Evolutionary conservation across 92 coral and sea anemone species (phyloP).

Genomic region (Parazoanthus swiftii): DNA sequence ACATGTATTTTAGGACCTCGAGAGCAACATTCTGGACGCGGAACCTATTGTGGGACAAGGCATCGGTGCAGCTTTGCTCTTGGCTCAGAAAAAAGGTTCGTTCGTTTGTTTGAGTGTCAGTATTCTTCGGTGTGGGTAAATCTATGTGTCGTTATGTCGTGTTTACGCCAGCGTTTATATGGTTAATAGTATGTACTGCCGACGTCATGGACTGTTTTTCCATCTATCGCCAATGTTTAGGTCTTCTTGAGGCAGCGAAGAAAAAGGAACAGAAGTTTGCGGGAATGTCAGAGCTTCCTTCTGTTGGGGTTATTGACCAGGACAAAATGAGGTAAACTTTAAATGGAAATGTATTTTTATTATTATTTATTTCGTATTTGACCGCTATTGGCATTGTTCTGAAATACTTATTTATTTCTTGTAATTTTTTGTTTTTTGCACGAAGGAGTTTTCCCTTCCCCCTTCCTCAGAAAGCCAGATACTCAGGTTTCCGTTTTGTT

Average conservation of each 20-base stretch:
- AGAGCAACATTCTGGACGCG: constrained; percentile 88
- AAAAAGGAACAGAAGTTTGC: constrained; percentile 63
- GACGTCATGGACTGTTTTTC: neutral
- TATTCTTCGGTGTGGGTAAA: neutral
- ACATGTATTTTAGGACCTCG: constrained; percentile 61
- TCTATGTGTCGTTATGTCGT: neutral
- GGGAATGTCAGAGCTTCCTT: constrained; percentile 80
- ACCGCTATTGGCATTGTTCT: no score
- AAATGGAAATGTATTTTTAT: no score
- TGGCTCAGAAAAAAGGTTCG: constrained; percentile 92
- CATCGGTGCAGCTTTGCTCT: constrained; percentile 86
- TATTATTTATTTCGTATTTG: no score
- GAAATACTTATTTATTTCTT: no score
- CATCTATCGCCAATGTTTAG: constrained; percentile 36
- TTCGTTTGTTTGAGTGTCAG: neutral
- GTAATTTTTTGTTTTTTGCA: no score
- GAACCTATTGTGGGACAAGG: constrained; percentile 95
- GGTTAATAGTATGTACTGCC: neutral
- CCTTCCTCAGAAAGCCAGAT: no score
- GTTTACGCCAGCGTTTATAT: neutral
- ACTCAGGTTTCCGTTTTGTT: no score
- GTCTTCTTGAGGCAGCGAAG: constrained; percentile 67
- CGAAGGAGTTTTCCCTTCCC: no score
- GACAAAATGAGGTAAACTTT: constrained; percentile 91
- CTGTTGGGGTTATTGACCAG: constrained; percentile 94